Percentiles rank a stretch among this genome's conserved stretches.
These are phyloP conservation scores for Podarcis raffonei DNA, from an alignment of 2,113 vertebrate species.

Conservation along the genomic window DNA sequence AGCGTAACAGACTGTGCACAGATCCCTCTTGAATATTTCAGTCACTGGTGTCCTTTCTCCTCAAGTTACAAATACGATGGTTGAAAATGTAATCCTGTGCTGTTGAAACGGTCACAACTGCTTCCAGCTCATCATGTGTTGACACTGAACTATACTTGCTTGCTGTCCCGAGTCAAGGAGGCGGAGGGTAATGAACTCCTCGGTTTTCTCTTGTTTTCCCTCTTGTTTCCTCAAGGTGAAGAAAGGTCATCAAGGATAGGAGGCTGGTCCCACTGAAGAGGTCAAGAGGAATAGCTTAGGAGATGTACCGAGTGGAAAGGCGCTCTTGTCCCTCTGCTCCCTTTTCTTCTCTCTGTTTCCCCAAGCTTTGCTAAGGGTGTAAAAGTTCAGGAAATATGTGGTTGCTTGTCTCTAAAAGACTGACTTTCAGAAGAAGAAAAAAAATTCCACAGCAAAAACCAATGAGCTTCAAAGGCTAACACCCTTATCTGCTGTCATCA, in stretches of 20 bases:
- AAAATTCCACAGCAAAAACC: slow-evolving; percentile 53
- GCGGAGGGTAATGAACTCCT: slow-evolving; percentile 9
- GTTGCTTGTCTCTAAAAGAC: slow-evolving; percentile 56
- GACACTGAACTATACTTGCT: slow-evolving; percentile 46
- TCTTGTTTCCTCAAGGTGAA: slow-evolving; percentile 51
- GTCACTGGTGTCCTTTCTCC: slow-evolving; percentile 68
- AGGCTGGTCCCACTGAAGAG: slow-evolving; percentile 7
- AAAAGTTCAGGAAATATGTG: neutral
- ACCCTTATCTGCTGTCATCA: slow-evolving; percentile 75
- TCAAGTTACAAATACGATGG: slow-evolving; percentile 65
- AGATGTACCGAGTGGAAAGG: neutral
- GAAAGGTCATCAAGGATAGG: slow-evolving; percentile 49
- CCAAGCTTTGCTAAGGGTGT: neutral
- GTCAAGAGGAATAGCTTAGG: slow-evolving; percentile 20
- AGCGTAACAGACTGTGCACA: slow-evolving; percentile 63
- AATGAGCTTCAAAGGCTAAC: slow-evolving; percentile 67
- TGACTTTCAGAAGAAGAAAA: slow-evolving; percentile 34
- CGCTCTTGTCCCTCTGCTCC: neutral
- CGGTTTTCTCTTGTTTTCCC: slow-evolving; percentile 1
- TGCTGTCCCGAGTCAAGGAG: slow-evolving; percentile 16
- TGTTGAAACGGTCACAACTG: slow-evolving; percentile 9
- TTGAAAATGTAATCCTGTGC: slow-evolving; percentile 60
- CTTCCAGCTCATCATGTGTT: slow-evolving; percentile 31
- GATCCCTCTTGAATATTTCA: slow-evolving; percentile 57
- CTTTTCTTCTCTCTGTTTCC: neutral